Evolutionary conservation across 2,113 vertebrate genomes (phyloP).

Genomic region (Corynorhinus townsendii): DNA sequence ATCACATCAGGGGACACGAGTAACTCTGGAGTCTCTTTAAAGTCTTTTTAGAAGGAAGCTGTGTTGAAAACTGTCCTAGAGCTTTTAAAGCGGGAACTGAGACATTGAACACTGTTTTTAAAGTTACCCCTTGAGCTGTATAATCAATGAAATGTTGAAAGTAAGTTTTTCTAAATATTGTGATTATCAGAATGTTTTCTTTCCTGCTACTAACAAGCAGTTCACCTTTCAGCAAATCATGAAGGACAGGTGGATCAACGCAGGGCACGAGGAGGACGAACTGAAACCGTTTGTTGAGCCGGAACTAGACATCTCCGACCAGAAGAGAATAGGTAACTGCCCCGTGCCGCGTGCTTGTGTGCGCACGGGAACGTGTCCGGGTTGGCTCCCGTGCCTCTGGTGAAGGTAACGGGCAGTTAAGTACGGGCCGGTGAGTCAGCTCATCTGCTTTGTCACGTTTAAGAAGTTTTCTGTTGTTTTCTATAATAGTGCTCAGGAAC

Average conservation of each 20-base stretch:
- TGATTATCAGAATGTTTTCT: background rate
- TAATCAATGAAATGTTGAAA: constrained; percentile 1
- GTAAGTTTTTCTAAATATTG: background rate
- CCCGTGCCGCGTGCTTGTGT: background rate
- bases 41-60: background rate
- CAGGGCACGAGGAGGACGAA: constrained; percentile 95
- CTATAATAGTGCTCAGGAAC: background rate
- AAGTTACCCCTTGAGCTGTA: background rate
- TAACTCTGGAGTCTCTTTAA: background rate
- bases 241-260: constrained; percentile 99
- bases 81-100: background rate
- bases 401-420: background rate
- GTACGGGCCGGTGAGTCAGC: background rate
- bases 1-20: constrained; percentile 64
- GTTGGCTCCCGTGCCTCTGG: background rate
- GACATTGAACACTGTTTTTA: background rate
- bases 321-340: constrained; percentile 95
- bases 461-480: background rate
- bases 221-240: constrained; percentile 92
- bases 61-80: background rate
- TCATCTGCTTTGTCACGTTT: background rate
- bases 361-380: background rate
- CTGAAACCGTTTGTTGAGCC: constrained; percentile 96
- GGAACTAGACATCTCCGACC: constrained; percentile 95
- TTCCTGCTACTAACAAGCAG: constrained; percentile 37